These are phyloP conservation scores for Ceriagrion tenellum DNA, from an alignment of 2,888 invertebrate genomes.

Conservation along the genomic window DNA sequence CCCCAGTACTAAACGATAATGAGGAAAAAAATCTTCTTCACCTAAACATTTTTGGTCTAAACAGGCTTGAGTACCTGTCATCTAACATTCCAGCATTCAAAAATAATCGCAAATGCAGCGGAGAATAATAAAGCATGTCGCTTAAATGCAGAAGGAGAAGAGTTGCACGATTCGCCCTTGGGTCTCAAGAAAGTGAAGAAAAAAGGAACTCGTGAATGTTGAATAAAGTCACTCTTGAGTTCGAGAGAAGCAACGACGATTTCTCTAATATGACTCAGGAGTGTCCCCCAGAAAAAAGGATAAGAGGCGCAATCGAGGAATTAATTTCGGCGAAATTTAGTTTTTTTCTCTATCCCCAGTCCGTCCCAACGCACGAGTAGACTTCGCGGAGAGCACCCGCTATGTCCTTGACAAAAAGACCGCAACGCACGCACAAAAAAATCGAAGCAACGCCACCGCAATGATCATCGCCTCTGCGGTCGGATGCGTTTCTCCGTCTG, in stretches of 20 bases:
- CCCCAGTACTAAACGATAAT: too few relatives aligned
- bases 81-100: too few relatives aligned
- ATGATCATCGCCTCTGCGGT: background rate
- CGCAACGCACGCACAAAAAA: background rate
- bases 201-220: background rate
- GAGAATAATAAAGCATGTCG: background rate
- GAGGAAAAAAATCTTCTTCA: too few relatives aligned
- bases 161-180: background rate
- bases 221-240: background rate
- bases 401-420: background rate
- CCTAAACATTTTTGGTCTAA: too few relatives aligned
- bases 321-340: background rate
- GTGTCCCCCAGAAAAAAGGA: background rate
- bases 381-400: background rate
- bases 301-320: background rate
- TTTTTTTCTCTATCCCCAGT: background rate
- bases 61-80: too few relatives aligned
- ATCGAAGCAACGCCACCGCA: background rate
- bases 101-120: too few relatives aligned
- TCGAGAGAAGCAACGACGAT: background rate
- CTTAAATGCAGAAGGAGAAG: background rate
- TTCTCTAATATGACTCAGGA: background rate
- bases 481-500: background rate
- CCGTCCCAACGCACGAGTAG: background rate
- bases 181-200: background rate